Evolutionary conservation across 30 jellyfish, hydroid and myxozoan species (phyloP), one percentile per base, ranked within the genome.

Genomic region (Chironex yamaguchii): DNA sequence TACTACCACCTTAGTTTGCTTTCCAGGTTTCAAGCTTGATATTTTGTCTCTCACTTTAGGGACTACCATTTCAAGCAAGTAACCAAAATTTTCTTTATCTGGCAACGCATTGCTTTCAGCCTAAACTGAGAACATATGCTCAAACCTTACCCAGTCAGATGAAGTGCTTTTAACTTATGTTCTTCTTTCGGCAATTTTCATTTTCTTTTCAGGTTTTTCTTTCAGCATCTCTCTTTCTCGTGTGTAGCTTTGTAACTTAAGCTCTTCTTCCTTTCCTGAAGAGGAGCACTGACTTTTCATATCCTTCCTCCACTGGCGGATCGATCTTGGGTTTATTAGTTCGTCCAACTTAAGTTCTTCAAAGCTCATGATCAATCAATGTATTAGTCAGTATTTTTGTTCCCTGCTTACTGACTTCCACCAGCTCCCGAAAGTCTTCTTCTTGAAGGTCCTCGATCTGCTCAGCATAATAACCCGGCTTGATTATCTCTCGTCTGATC

Each of bases 61-160:
- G 26, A 32, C 36, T 3, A 69, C 73, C 83, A 69, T 69, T 69
- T 69, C 83, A 14, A 69, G 83, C 83, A 69, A 49, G 51, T 74
- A 48, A 2, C 87, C 76, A 49, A 74, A 74, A 27, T 74, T 74
- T 2, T 48, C 52, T 31, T 74, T 75, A 49, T 74, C 87, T 48
- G 75, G 25, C 29, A 74, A 74, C 2, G 29, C 50, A 48, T 74
- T 74, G 76, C 31, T 49, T 74, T 48, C 49, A 6, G 52, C 76
- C 26, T 74, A 75, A 3, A 30, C 27, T 74, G 0, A 48, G 26
- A 74, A 74, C 87, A 74, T 74, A 31, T 74, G 49, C 27, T 74
- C 76, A 49, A 74, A 74, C 49, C 79, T 49, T 27, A 74, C 76
- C 87, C 87, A 74, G 48, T 74, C 87, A 24, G 87, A 36, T 20